These are phyloP conservation scores for Lepus oiostolus DNA, from an alignment of 2,797 vertebrate genomes.

Conservation along the genomic window DNA sequence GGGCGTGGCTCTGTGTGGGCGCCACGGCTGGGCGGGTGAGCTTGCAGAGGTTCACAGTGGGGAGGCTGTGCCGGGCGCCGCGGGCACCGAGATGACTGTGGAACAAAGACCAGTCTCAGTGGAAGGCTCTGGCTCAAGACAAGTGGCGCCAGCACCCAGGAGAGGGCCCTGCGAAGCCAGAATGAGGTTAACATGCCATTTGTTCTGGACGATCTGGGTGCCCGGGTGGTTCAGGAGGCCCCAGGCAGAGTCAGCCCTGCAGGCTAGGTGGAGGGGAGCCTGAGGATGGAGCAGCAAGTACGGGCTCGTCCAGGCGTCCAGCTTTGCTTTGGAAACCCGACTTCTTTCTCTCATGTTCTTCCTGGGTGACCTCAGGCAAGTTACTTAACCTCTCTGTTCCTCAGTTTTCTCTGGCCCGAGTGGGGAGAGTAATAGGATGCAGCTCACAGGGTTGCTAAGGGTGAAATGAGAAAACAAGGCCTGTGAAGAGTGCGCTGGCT, in stretches of 20 bases:
- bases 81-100: background rate
- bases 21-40: background rate
- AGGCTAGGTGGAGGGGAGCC: background rate
- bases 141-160: background rate
- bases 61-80: background rate
- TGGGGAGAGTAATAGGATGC: background rate
- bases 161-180: background rate
- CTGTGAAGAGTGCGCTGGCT: background rate
- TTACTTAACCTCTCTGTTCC: background rate
- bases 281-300: background rate
- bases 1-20: background rate
- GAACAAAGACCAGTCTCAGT: slow-evolving; percentile 3
- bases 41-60: background rate
- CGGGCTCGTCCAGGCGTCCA: background rate
- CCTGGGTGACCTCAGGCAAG: background rate
- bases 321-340: slow-evolving; percentile 20
- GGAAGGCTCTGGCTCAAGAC: background rate
- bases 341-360: background rate
- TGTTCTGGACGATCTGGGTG: background rate
- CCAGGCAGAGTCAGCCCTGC: background rate
- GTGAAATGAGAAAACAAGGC: background rate
- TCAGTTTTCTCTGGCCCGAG: background rate
- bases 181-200: background rate
- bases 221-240: background rate
- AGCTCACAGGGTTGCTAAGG: background rate